Base-by-base conservation (phyloP, 2,797 vertebrate genomes). In the Halcyon smyrnensis region DNA sequence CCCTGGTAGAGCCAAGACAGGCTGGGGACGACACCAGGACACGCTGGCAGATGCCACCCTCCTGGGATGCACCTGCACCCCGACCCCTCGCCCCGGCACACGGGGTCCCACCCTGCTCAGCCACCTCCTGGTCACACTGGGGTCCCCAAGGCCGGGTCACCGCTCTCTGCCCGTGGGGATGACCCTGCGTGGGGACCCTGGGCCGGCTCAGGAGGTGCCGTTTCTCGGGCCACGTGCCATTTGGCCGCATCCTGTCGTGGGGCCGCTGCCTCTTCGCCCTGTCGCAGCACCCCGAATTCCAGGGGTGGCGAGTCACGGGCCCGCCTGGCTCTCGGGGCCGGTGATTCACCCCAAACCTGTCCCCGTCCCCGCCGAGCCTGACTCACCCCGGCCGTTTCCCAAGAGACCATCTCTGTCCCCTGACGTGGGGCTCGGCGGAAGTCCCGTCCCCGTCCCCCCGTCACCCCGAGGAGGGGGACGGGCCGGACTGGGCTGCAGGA, bases 281-380 rank as follows among this genome's bases (percentile, higher is more conserved):
- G 0, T 60, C 45, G 32, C 1, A 1, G 51, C 91, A 54, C 86
- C 93, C 68, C 13, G 0, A 64, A 97, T 95, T 96, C 95, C 96
- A 90, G 48, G 69, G 16, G 3, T 0, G 0, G 11, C 15, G 39
- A 93, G 93, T 97, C 95, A 96, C 6, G 2, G 96, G 36, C 73
- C 85, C 53, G 83, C 95, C 92, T 90, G 96, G 88, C 88, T 93
- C 39, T 70, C 1, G 6, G 65, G 90, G 84, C 45, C 2, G 4
- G n/a, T 97, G 96, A 96, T 50, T 96, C 96, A 96, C 70, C 82
- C 75, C 84, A 32, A 82, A 87, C 68, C 67, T 8, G 91, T 89
- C 95, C 87, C 25, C 0, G 21, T 62, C 74, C 69, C 60, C 12
- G 74, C 30, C 0, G 8, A 32, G 54, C 77, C 45, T 96, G 93